Base-by-base conservation (phyloP, 2,888 invertebrate genomes). In the Cylindroiulus punctatus region DNA sequence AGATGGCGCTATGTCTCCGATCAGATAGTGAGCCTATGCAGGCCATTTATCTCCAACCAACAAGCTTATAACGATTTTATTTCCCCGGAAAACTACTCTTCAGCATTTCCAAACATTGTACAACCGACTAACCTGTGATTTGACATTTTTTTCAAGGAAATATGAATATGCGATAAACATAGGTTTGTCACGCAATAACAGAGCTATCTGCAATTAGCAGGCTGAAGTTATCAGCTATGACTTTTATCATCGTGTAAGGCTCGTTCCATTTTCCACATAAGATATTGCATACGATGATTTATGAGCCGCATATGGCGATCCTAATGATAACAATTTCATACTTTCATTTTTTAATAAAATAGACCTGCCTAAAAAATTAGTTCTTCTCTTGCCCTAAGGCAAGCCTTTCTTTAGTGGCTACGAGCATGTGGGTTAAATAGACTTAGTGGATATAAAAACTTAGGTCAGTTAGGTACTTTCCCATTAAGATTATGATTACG, bases 321-420 rank as follows among this genome's bases (percentile, higher is more conserved):
- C 76, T 76, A 76, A 76, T 76, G 26, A 76, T 76, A 76, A 76
- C 76, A 76, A 76, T 76, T 76, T 76, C 17, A 10, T 22, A 76
- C 30, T 76, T 76, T 30, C 14, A 30, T 30, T 30, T 30, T 30
- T 30, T 22, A 76, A 26, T 22, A 76, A 76, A 76, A n/a, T 30
- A 76, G 76, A 76, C 76, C 30, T 76, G 76, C 30, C 76, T 76
- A 76, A 76, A 76, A 76, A 76, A 76, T 30, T 22, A 65, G 76
- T 76, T 76, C 76, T 10, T 76, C 76, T 76, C 76, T 26, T 14
- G 22, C 76, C 76, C 22, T 12, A 76, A 30, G 76, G 76, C 76
- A 76, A 76, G 22, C 30, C 14, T 30, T 76, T 76, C 7, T 65
- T 22, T 26, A 65, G 65, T 30, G 12, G 76, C 76, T 30, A 76